Conservation (phyloP, 2,888 invertebrate species). For the Corythucha ciliata region DNA sequence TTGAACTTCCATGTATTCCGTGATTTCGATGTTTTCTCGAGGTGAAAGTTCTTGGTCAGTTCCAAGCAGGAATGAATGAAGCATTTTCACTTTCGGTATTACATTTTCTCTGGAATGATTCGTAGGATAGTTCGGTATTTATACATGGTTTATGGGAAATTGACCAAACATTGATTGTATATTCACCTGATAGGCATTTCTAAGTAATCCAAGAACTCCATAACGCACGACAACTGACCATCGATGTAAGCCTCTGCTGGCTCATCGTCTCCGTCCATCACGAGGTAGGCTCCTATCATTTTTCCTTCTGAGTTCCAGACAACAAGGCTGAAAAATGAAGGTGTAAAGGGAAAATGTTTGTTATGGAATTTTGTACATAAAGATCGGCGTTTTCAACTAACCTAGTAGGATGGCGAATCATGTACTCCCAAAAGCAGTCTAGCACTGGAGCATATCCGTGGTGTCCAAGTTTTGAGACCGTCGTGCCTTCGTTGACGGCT, state of each 20-base stretch:
- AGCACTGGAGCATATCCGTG: constrained; percentile 62
- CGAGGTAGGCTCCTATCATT: constrained; percentile 61
- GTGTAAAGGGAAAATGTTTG: no score
- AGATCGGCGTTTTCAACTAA: no score
- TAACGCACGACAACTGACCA: constrained; percentile 60
- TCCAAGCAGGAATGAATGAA: constrained; percentile 84
- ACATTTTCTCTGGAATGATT: constrained; percentile 16
- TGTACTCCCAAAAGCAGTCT: constrained; percentile 56
- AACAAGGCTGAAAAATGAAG: constrained; percentile 51
- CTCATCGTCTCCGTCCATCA: constrained; percentile 73
- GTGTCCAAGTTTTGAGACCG: constrained; percentile 57
- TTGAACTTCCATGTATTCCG: constrained; percentile 68
- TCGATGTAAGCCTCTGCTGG: constrained; percentile 57
- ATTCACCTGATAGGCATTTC: constrained; percentile 60
- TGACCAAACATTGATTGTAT: no score
- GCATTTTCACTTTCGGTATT: constrained; percentile 56
- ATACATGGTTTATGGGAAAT: no score
- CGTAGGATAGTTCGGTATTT: no score
- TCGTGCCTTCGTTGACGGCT: constrained; percentile 73
- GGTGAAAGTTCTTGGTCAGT: constrained; percentile 55
- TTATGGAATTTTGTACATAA: not conserved
- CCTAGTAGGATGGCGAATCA: constrained; percentile 56
- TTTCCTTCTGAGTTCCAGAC: constrained; percentile 41
- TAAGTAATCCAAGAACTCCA: constrained; percentile 66
- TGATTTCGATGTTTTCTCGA: constrained; percentile 68